These are phyloP conservation scores for Parnassius orleans DNA, from an alignment of 2,888 invertebrate species.

Conservation along the genomic window DNA sequence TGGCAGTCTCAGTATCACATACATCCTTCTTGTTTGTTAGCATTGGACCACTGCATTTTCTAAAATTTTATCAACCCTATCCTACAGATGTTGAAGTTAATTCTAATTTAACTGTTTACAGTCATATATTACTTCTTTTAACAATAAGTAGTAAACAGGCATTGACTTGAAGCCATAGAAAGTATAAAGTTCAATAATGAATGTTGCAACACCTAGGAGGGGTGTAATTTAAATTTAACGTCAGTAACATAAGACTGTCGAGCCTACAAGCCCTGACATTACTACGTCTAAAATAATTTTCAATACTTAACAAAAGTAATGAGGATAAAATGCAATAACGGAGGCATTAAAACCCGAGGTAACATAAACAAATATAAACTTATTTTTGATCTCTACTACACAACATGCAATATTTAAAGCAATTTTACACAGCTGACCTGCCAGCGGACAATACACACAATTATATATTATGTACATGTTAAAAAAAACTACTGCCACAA, in stretches of 20 bases:
- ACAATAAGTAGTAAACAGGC: not conserved
- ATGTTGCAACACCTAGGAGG: not conserved
- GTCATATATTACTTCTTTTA: not conserved
- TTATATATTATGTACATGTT: conserved; percentile 58
- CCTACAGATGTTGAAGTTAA: not conserved
- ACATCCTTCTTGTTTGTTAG: not conserved
- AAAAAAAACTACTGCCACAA: conserved; percentile 70
- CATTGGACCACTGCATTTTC: conserved; percentile 2
- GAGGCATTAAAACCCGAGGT: conserved; percentile 58
- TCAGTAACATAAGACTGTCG: conserved; percentile 4
- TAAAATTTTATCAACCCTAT: not conserved
- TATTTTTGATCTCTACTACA: conserved; percentile 66
- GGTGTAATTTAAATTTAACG: not conserved
- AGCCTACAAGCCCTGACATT: conserved; percentile 2
- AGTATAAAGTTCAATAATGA: not conserved
- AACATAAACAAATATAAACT: conserved; percentile 76
- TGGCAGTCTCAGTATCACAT: not conserved
- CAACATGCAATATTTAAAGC: conserved; percentile 75
- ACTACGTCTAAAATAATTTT: conserved; percentile 57
- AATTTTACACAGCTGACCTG: conserved; percentile 62
- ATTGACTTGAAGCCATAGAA: conserved; percentile 10
- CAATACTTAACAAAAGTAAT: conserved; percentile 48
- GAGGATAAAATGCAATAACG: conserved; percentile 59
- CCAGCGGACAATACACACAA: conserved; percentile 62
- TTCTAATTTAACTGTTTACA: no score